Base-by-base conservation (phyloP, 2,888 invertebrate species). In the Chloromyia formosa region DNA sequence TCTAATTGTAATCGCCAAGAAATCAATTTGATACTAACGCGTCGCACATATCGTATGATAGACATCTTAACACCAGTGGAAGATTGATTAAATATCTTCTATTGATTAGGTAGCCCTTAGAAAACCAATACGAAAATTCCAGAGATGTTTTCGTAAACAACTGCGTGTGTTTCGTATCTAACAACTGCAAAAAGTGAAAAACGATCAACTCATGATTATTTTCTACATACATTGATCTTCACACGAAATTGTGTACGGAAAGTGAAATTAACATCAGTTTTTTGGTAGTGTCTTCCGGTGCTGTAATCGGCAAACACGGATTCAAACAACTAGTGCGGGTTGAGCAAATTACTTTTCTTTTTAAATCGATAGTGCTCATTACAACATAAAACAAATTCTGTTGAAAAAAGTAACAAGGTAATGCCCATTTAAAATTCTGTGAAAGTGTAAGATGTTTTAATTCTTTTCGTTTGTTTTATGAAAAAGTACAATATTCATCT, bases 211-310 rank as follows among this genome's bases (percentile, higher is more conserved):
- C 16, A 71, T 58, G 40, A 45, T 66, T 54, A 20, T 56, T 71
- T 56, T 54, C 53, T 56, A 69, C 56, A 56, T 71, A 35, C 14
- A 40, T 56, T 69, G 53, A 54, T 54, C 56, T 71, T 71, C 71
- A 71, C 56, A n/a, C 42, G 40, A 16, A 16, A 40, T 71, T 20
- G 56, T 20, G 71, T 18, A 56, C 10, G 22, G 71, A 71, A 71
- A 71, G 71, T 71, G 71, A 71, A 71, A 71, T 71, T 56, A 40
- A 53, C 20, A n/a, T 58, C 27, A 35, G 69, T 69, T 69, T 54
- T 66, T 66, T 49, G 62, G 62, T 18, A 62, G 62, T 18, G 35
- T 62, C 40, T 62, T 62, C 20, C 62, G 62, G 40, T 14, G 16
- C 16, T 12, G 49, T 49, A 49, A 49, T 49, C 12, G 16, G 12